phyloP scores from a whole-genome alignment of 2,888 invertebrate species.

The Tanytarsus gracilentus region DNA sequence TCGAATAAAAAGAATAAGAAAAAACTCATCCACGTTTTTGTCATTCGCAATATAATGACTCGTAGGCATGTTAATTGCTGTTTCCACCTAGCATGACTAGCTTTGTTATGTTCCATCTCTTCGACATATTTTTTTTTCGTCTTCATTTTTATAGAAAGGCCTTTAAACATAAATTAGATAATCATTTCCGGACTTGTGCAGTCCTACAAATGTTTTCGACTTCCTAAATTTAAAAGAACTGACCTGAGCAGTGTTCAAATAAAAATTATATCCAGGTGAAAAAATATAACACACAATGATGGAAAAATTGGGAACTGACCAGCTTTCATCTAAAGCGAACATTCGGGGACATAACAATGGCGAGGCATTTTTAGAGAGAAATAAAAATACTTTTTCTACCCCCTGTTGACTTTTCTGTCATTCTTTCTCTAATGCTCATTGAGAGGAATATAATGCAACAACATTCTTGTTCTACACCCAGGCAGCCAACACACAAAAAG shows the following conservation, averaged over 20 bases:
- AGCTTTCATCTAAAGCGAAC: conserved; percentile 4
- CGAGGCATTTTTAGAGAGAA: conserved; percentile 1
- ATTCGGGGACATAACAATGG: background rate
- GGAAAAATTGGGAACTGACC: conserved; percentile 23
- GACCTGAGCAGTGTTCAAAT: background rate
- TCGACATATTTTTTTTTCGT: no score
- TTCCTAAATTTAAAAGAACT: background rate
- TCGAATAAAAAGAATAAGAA: no score
- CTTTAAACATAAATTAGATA: conserved; percentile 28
- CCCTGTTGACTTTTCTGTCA: conserved; percentile 20
- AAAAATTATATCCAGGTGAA: conserved; percentile 25
- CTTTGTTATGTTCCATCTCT: background rate
- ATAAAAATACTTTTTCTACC: conserved; percentile 18
- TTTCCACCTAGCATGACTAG: conserved; percentile 22
- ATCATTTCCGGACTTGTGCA: conserved; percentile 24
- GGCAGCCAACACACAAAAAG: background rate
- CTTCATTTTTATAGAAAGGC: conserved; percentile 13
- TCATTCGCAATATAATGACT: conserved; percentile 26
- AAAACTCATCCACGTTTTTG: no score
- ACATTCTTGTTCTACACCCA: background rate
- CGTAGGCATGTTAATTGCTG: conserved; percentile 24
- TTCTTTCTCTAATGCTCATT: background rate
- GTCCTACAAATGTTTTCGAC: conserved; percentile 4
- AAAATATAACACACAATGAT: background rate
- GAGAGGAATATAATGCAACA: background rate